Percentiles rank a stretch among this genome's conserved stretches.
Evolutionary conservation across 2,888 invertebrate genomes (phyloP).

Genomic region (Hirtodrosophila histrioides): DNA sequence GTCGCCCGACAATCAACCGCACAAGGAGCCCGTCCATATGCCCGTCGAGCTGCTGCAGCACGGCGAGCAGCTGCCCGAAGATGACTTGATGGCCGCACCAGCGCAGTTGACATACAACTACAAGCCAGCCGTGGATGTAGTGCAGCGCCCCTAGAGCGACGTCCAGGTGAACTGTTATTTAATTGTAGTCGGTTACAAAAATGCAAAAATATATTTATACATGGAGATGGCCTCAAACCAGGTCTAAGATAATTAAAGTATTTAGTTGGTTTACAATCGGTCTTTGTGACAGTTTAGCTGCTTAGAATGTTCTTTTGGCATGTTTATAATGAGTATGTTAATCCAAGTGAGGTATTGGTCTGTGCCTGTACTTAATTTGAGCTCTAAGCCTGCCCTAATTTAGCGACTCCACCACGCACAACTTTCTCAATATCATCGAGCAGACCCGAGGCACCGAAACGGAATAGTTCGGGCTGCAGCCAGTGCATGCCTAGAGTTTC

Average conservation of each 20-base stretch:
- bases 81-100: conserved; percentile 77
- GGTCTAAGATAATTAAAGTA: not conserved
- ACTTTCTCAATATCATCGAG: conserved; percentile 90
- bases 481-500: conserved; percentile 94
- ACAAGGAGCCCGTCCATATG: conserved; percentile 46
- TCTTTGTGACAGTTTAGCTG: conserved; percentile 1
- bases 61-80: conserved; percentile 62
- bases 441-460: conserved; percentile 97
- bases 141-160: not conserved
- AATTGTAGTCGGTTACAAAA: conserved; percentile 59
- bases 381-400: conserved; percentile 21
- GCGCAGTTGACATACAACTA: conserved; percentile 62
- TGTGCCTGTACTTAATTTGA: not conserved
- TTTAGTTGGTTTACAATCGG: not conserved
- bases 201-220: conserved; percentile 52
- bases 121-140: conserved; percentile 34
- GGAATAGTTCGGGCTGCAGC: conserved; percentile 91
- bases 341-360: not conserved
- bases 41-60: conserved; percentile 55
- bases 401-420: conserved; percentile 66
- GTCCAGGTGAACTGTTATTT: conserved; percentile 39
- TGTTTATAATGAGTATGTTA: conserved; percentile 9
- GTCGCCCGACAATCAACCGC: conserved; percentile 77
- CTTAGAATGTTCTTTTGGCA: not conserved
- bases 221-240: conserved; percentile 18